These are phyloP conservation scores for Ciona savignyi DNA, from an alignment of 23 tunicate species.

Conservation along the genomic window DNA sequence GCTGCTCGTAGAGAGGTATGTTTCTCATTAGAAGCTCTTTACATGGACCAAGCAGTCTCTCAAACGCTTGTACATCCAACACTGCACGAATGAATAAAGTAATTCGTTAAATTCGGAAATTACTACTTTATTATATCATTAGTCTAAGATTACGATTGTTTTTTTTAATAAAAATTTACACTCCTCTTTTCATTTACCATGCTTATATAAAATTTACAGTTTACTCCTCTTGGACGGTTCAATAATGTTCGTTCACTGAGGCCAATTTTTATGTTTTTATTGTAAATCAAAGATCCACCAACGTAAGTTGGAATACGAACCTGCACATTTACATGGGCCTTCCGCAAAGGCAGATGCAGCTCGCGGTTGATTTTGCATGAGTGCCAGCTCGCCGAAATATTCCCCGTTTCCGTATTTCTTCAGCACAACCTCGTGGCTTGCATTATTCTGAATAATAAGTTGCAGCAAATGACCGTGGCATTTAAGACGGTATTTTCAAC, in stretches of 20 bases:
- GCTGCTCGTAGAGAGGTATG: conserved; percentile 88
- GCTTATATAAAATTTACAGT: too few species aligned
- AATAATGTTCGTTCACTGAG: too few species aligned
- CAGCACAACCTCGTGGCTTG: conserved; percentile 38
- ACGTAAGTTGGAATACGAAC: conserved; percentile 5
- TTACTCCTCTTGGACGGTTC: too few species aligned
- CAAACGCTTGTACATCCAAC: conserved; percentile 93
- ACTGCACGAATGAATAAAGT: too few species aligned
- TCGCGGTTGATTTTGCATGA: conserved; percentile 84
- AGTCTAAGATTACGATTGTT: too few species aligned
- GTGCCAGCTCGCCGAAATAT: conserved; percentile 94
- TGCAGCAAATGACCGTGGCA: too few species aligned
- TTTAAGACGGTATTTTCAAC: too few species aligned
- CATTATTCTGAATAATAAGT: background rate
- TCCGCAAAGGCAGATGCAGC: conserved; percentile 90
- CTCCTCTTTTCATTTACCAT: too few species aligned
- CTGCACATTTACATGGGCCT: conserved; percentile 76
- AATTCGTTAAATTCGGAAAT: too few species aligned
- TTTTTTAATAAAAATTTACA: too few species aligned
- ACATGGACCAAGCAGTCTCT: conserved; percentile 95
- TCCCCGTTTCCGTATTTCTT: conserved; percentile 56
- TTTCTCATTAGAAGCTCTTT: conserved; percentile 93
- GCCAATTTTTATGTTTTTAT: too few species aligned
- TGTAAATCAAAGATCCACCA: background rate
- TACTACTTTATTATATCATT: too few species aligned